These are phyloP conservation scores for Squalus acanthias DNA, from an alignment of 2,797 vertebrate species.

Conservation along the genomic window DNA sequence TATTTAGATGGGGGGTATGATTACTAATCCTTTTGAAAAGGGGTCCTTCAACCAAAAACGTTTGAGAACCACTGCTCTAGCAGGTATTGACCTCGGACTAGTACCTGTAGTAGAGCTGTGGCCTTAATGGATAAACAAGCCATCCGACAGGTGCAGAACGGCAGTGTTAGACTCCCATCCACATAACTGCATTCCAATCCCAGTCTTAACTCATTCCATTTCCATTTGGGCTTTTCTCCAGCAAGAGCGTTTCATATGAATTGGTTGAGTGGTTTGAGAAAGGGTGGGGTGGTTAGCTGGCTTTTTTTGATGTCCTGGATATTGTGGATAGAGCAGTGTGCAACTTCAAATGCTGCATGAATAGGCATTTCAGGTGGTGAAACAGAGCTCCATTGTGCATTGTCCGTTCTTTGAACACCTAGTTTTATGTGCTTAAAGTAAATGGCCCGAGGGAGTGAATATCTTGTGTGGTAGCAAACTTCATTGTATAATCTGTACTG, in stretches of 20 bases:
- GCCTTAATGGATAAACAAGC: background rate
- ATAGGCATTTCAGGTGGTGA: background rate
- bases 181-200: background rate
- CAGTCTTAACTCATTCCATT: background rate
- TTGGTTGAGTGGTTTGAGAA: background rate
- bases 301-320: background rate
- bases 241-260: background rate
- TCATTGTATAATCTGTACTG: background rate
- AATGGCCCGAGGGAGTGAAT: background rate
- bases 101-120: background rate
- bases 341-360: background rate
- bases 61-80: background rate
- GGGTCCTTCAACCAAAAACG: no score
- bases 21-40: no score
- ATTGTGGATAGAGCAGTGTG: background rate
- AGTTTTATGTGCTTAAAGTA: background rate
- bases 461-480: background rate
- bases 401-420: background rate
- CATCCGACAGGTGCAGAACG: background rate
- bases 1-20: no score
- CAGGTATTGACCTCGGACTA: background rate
- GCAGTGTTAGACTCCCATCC: background rate
- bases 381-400: conserved; percentile 12
- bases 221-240: background rate
- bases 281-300: background rate